phyloP scores from a whole-genome alignment of 2,113 vertebrate genomes.

The Toxotes jaculatrix region DNA sequence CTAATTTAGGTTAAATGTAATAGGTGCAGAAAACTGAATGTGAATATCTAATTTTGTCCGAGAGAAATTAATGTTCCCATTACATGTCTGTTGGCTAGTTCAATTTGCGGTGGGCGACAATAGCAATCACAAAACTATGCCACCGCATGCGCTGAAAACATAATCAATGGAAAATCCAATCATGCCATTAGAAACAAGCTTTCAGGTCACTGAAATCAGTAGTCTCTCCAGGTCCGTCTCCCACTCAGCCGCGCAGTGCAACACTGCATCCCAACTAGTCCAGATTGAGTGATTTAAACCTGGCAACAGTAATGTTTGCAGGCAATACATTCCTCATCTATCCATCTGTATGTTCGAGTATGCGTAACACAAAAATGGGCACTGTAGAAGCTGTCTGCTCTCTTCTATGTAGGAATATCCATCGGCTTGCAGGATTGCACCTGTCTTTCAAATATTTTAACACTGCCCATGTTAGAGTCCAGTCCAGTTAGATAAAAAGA shows the following conservation, averaged over 20 bases:
- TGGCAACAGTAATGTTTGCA: slow-evolving; percentile 1
- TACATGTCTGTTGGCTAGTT: slow-evolving; percentile 42
- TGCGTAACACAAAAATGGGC: not conserved
- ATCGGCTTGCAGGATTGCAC: not conserved
- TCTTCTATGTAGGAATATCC: not conserved
- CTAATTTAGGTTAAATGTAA: slow-evolving; percentile 52
- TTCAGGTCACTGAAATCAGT: slow-evolving; percentile 66
- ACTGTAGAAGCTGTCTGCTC: not conserved
- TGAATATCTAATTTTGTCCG: slow-evolving; percentile 44
- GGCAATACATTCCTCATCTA: not conserved
- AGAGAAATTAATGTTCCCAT: slow-evolving; percentile 56
- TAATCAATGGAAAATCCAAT: slow-evolving; percentile 77
- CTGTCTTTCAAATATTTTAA: not conserved
- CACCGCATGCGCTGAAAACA: slow-evolving; percentile 50
- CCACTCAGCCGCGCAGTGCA: slow-evolving; percentile 4
- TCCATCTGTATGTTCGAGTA: not conserved
- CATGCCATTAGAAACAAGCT: slow-evolving; percentile 64
- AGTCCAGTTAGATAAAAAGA: not conserved
- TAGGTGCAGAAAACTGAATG: slow-evolving; percentile 47
- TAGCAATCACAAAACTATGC: slow-evolving; percentile 60
- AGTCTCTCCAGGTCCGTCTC: slow-evolving; percentile 32
- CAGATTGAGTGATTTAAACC: slow-evolving; percentile 32
- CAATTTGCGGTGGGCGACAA: slow-evolving; percentile 55
- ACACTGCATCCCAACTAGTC: slow-evolving; percentile 35
- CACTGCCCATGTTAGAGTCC: not conserved